Evolutionary conservation across 2,797 vertebrate species (phyloP).

Genomic region (Acanthis flammea): DNA sequence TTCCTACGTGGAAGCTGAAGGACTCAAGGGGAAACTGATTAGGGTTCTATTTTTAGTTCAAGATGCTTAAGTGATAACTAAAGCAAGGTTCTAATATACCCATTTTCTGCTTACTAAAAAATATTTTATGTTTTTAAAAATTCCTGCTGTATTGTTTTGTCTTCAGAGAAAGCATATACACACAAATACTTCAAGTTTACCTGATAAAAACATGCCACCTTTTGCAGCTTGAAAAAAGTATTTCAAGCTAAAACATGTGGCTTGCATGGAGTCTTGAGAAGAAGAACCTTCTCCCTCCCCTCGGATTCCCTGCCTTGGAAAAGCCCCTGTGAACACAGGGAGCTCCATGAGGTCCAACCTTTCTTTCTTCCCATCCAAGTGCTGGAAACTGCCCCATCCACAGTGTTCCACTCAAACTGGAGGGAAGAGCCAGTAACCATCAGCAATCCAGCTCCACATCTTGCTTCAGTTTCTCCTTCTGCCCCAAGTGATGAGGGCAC

Average conservation of each 20-base stretch:
- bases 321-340: fast-evolving
- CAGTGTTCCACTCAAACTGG: neutral
- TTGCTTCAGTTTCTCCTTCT: neutral
- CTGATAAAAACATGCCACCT: neutral
- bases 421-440: neutral
- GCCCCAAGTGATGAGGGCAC: neutral
- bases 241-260: neutral
- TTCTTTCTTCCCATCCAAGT: neutral
- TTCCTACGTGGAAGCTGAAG: neutral
- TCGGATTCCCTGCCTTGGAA: neutral
- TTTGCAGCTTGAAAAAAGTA: neutral
- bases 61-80: neutral
- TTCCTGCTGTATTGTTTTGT: neutral
- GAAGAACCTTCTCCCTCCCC: neutral
- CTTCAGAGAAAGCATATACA: neutral
- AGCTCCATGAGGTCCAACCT: neutral
- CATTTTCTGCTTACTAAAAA: neutral
- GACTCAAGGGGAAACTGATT: neutral
- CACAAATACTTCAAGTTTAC: neutral
- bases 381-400: neutral
- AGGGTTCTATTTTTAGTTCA: constrained; percentile 32
- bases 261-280: neutral
- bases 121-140: neutral
- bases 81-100: neutral
- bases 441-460: neutral